Percentiles rank a stretch among this genome's conserved stretches.
phyloP scores from a whole-genome alignment of 1,140 invertebrate genomes.

The Bombus difficillimus region DNA sequence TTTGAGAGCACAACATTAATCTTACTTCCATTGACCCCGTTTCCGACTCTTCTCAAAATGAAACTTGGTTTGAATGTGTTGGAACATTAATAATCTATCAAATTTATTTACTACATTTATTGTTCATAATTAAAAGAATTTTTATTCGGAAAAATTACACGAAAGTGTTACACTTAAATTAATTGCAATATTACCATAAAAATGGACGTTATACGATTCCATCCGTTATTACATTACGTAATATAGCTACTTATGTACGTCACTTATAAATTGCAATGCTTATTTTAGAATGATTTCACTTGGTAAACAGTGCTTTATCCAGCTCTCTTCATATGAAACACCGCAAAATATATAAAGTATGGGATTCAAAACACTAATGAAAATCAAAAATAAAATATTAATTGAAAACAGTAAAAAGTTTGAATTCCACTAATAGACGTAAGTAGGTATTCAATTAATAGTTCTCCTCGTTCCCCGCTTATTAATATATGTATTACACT shows the following conservation, averaged over 20 bases:
- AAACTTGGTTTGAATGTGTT: neutral
- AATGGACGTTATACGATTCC: neutral
- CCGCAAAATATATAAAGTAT: too few species aligned
- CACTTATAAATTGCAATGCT: neutral
- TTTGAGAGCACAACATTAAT: neutral
- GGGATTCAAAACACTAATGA: too few species aligned
- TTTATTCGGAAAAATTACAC: neutral
- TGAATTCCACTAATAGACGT: too few species aligned
- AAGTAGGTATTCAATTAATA: too few species aligned
- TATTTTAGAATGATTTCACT: neutral
- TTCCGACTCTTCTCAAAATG: neutral
- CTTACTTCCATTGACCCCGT: slow-evolving; percentile 8
- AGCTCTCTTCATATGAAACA: neutral
- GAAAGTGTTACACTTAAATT: too few species aligned
- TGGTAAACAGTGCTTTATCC: too few species aligned
- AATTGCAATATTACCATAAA: neutral
- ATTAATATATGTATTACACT: too few species aligned
- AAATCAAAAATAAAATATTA: too few species aligned
- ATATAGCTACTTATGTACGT: neutral
- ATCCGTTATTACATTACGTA: neutral
- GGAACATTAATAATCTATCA: neutral
- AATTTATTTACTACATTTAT: too few species aligned
- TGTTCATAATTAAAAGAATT: neutral
- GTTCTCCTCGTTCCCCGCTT: too few species aligned
- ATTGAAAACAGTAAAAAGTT: too few species aligned